phyloP scores from a whole-genome alignment of 2,113 vertebrate genomes.

The Callithrix jacchus region DNA sequence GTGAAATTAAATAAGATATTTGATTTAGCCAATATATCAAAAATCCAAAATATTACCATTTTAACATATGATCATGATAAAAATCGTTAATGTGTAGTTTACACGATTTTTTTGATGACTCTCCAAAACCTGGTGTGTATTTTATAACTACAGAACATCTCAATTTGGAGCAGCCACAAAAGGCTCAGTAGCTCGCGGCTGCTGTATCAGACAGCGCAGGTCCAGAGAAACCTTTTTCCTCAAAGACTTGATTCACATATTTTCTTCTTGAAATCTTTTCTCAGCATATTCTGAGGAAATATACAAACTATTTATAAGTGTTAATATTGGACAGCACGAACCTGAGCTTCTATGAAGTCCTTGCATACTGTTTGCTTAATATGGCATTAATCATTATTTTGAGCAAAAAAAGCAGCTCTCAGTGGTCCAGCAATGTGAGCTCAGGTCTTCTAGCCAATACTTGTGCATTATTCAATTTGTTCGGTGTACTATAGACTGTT shows the following conservation, averaged over 20 bases:
- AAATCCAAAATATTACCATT: not conserved
- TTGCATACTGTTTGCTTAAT: not conserved
- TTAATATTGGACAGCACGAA: not conserved
- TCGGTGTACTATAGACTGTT: not conserved
- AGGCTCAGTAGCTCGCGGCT: not conserved
- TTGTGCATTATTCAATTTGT: not conserved
- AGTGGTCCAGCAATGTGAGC: not conserved
- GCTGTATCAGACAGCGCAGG: not conserved
- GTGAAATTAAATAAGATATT: conserved; percentile 13
- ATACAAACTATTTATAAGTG: not conserved
- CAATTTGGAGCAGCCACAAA: not conserved
- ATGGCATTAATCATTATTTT: not conserved
- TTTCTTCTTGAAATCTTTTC: not conserved
- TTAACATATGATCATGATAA: conserved; percentile 20
- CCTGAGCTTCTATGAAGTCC: not conserved
- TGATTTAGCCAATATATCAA: not conserved
- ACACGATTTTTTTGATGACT: not conserved
- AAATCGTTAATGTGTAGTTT: conserved; percentile 14
- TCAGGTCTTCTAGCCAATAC: not conserved
- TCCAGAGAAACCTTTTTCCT: not conserved
- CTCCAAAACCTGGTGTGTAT: not conserved
- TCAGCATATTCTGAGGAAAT: not conserved
- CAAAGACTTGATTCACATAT: not conserved
- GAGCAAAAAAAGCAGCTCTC: not conserved
- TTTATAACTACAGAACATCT: not conserved